These are phyloP conservation scores for Clarias fuscus DNA, from an alignment of 2,797 vertebrate species.

Conservation along the genomic window DNA sequence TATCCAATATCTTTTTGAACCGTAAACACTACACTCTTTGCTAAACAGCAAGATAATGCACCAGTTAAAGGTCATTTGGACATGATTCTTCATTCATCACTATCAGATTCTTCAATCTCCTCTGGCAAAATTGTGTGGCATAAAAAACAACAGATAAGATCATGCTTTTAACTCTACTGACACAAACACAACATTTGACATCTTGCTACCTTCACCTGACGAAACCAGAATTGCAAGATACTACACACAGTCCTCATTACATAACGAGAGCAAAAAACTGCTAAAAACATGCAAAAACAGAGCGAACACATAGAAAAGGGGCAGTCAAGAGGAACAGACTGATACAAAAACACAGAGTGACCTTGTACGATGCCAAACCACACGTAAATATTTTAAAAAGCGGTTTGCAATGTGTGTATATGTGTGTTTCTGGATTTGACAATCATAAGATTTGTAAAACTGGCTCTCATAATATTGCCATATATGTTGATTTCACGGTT, in stretches of 20 bases:
- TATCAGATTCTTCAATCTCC: not conserved
- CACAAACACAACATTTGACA: not conserved
- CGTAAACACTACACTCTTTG: not conserved
- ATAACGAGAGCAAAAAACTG: slow-evolving; percentile 5
- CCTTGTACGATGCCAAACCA: slow-evolving; percentile 18
- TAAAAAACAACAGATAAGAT: not conserved
- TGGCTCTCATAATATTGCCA: not conserved
- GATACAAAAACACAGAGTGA: not conserved
- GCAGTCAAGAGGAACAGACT: not conserved
- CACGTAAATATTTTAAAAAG: not conserved
- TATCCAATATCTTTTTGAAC: not conserved
- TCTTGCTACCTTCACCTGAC: not conserved
- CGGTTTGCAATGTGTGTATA: not conserved
- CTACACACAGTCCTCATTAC: not conserved
- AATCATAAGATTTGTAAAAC: not conserved
- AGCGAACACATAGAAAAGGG: not conserved
- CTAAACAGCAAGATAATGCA: not conserved
- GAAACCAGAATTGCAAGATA: not conserved
- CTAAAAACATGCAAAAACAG: slow-evolving; percentile 42
- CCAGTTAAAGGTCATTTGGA: not conserved
- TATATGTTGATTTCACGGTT: not conserved
- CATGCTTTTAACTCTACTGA: slow-evolving; percentile 6
- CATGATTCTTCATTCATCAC: not conserved
- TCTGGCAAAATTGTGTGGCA: not conserved
- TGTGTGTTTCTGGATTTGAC: not conserved